Base-by-base conservation (phyloP, 2,113 vertebrate species). In the Gasterosteus nipponicus region DNA sequence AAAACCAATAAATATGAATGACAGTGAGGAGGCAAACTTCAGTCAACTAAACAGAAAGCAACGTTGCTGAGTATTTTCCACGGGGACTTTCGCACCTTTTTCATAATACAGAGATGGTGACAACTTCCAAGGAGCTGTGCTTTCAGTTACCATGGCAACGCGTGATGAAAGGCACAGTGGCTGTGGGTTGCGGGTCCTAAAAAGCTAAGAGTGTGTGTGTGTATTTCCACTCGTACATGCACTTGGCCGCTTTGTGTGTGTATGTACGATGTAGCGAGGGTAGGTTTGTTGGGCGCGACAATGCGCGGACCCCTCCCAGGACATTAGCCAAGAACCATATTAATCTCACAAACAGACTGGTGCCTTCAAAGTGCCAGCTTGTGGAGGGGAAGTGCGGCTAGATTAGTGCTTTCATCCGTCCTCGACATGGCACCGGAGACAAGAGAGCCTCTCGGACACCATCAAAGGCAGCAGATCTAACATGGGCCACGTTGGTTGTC, bases 301-400 rank as follows among this genome's bases (percentile, higher is more conserved):
- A 75, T 53, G 60, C 82, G 51, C 68, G 75, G 56, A 77, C 69
- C 38, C 63, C 66, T 69, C 64, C 66, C 56, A 78, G 86, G 69
- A 87, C 80, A 88, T 76, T 65, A 60, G 2, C 49, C 11, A 68
- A 29, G 64, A 75, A 85, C 84, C 61, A 62, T 75, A 73, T 69
- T 83, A 80, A 89, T 86, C 88, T 89, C 73, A 12, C 71, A 78
- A 80, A 78, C 60, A 70, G 71, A 75, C 19, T 1, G 31, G 49
- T 58, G 61, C 87, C 88, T 91, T 93, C 86, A 92, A 91, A 92
- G 89, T 77, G 74, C 10, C 61, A n/a, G 65, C 69, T 74, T 74
- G 64, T 77, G 76, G 66, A 66, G 78, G 73, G 82, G 84, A 85
- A 74, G 78, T 73, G 77, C 11, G 60, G 65, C 10, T 42, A 84